A percentile compares a stretch with the other conserved stretches of the same genome.
Conservation (phyloP, 2,888 invertebrate genomes). For the Nezara viridula region DNA sequence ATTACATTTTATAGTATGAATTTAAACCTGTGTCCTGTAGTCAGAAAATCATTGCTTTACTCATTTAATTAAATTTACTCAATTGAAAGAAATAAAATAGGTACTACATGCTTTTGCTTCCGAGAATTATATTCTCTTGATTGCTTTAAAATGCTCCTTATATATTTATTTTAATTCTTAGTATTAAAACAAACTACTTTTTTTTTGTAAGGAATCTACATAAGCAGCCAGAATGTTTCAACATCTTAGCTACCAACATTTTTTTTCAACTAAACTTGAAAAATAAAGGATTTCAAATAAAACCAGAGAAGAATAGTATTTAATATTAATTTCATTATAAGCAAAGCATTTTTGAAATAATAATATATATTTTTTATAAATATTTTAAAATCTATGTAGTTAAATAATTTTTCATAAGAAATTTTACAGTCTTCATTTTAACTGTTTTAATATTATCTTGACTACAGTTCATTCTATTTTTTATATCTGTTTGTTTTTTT, state of each 20-base stretch:
- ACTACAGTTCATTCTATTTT: no score
- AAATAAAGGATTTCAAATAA: not conserved
- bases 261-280: not conserved
- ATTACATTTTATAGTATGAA: not conserved
- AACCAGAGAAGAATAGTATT: not conserved
- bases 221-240: not conserved
- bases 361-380: not conserved
- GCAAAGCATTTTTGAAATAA: not conserved
- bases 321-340: not conserved
- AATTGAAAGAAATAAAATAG: no score
- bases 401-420: not conserved
- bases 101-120: not conserved
- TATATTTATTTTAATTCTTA: not conserved
- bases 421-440: not conserved
- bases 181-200: not conserved
- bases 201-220: not conserved
- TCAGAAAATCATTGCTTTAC: not conserved
- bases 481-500: not conserved
- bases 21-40: not conserved
- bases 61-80: not conserved
- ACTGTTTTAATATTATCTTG: no score
- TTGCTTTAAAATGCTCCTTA: not conserved
- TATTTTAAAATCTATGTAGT: not conserved
- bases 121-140: not conserved
- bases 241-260: not conserved